Conservation (phyloP, 2,888 invertebrate genomes). For the Orthosia incerta region DNA sequence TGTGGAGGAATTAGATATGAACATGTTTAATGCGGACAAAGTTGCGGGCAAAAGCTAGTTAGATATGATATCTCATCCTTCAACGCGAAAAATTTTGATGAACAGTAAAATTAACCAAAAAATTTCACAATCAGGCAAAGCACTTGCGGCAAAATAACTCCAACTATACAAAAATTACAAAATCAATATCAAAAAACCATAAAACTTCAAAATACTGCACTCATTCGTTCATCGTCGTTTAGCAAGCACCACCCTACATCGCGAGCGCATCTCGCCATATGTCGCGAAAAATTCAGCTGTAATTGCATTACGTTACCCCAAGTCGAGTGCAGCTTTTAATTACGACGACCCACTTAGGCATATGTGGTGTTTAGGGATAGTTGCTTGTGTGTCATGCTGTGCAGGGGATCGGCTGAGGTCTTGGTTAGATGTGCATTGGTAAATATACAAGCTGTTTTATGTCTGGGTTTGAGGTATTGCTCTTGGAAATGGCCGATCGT, state of each 20-base stretch:
- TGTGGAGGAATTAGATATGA: too few species aligned
- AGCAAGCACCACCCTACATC: constrained; percentile 74
- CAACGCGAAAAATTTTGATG: too few species aligned
- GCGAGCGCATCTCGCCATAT: constrained; percentile 84
- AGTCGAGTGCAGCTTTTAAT: constrained; percentile 87
- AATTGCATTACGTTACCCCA: constrained; percentile 90
- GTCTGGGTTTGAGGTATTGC: background rate
- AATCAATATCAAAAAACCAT: constrained; percentile 54
- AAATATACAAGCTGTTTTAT: background rate
- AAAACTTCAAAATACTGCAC: constrained; percentile 44
- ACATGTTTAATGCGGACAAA: too few species aligned
- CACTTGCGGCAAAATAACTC: background rate
- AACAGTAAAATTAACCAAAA: too few species aligned
- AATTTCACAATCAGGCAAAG: background rate
- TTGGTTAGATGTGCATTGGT: background rate
- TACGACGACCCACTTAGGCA: constrained; percentile 89
- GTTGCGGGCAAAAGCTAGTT: too few species aligned
- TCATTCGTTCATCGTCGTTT: constrained; percentile 53
- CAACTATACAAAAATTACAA: constrained; percentile 23
- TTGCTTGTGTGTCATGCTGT: constrained; percentile 37
- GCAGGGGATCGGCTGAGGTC: constrained; percentile 22
- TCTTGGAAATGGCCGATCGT: background rate
- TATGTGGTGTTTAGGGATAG: constrained; percentile 80
- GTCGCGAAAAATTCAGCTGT: constrained; percentile 89
- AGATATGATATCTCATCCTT: too few species aligned